Evolutionary conservation across 2,797 vertebrate species (phyloP), one percentile per base, ranked within the genome.

Genomic region (Channa striata): DNA sequence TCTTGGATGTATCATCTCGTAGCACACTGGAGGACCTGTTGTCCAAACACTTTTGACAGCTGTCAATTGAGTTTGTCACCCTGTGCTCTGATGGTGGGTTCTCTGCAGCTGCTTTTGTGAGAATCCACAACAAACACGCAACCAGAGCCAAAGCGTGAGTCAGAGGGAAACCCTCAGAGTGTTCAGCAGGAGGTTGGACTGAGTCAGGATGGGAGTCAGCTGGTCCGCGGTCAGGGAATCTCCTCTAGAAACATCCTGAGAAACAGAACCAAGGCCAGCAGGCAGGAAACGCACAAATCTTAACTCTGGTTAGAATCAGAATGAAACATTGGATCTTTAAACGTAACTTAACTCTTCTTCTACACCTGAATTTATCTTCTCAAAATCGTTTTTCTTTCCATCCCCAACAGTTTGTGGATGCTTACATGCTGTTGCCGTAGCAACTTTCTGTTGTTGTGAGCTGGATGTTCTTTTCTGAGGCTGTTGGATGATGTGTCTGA

Each of bases 51-150:
- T 6, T 42, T 14, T 42, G 40, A 42, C 21, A 23, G 47, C 21
- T 30, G 47, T 3, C 6, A 20, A 11, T 21, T 6, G 11, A 2
- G 16, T 17, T 43, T 9, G 16, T 43, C 42, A n/a, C 16, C 17
- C 8, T n/a, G 9, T 6, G 2, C 4, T 1, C 46, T 12, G 19
- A 21, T 4, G 23, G 49, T 54, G 58, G 30, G 30, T 20, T 47
- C 13, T 62, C 49, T 56, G 44, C 71, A 61, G 64, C 69, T 69
- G 73, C 19, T 74, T 42, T 59, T 59, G 21, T 59, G 20, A 39
- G 59, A 34, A 46, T 75, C 62, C 51, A 74, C 72, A 70, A 59
- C 67, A 70, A 76, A 64, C 64, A 57, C 8, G 47, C 17, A 16
- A 19, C 23, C 1, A 7, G 51, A 74, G 51, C 72, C 64, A 57